A percentile compares a stretch with the other conserved stretches of the same genome.
These are phyloP conservation scores for Catamblyrhynchus diadema DNA, from an alignment of 2,797 vertebrate species.

Conservation along the genomic window DNA sequence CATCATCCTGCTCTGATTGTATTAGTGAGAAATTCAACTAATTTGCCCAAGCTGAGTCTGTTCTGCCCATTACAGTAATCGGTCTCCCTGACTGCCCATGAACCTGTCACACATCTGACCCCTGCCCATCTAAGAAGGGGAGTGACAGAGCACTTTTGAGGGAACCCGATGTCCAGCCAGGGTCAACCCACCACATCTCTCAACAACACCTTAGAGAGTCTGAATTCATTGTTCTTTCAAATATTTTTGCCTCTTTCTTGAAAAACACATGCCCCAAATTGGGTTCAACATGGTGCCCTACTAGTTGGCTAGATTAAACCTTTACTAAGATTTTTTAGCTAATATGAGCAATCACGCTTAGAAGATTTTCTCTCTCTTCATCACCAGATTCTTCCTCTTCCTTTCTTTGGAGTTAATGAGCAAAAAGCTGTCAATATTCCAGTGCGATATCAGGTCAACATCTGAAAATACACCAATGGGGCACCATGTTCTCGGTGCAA, in stretches of 20 bases:
- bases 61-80: background rate
- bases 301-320: background rate
- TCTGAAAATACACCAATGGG: background rate
- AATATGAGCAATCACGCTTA: background rate
- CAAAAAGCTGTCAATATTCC: background rate
- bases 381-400: background rate
- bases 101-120: rapidly evolving
- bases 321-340: background rate
- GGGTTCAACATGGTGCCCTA: background rate
- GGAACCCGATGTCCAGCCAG: background rate
- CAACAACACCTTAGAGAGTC: background rate
- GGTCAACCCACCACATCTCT: background rate
- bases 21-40: background rate
- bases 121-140: background rate
- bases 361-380: background rate
- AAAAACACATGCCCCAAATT: background rate
- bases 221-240: background rate
- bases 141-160: background rate
- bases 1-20: background rate
- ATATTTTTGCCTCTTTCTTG: background rate
- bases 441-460: background rate
- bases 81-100: background rate
- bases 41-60: background rate
- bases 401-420: background rate
- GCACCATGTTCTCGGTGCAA: background rate